Evolutionary conservation across 2,113 vertebrate genomes (phyloP), one percentile per base, ranked within the genome.

Genomic region (Leptosomus discolor): DNA sequence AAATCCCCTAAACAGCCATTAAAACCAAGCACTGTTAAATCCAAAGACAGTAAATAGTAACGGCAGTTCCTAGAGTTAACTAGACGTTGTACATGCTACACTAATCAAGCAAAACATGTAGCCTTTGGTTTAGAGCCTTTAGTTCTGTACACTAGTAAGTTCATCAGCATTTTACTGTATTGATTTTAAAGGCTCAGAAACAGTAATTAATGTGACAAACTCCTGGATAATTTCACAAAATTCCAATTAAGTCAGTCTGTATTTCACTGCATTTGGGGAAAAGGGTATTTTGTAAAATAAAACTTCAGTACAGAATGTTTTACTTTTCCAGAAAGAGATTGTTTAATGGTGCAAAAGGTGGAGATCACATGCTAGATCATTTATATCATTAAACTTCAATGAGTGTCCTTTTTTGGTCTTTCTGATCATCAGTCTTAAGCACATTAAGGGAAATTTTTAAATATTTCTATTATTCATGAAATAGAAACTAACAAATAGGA

Each of bases 11-110:
- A 32, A 81, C 18, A 93, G 77, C 24, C 60, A 70, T 88, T 91
- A 97, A 97, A 93, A 29, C 34, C 36, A 95, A 92, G 39, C 30
- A 26, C 81, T 53, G 46, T 77, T 90, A 91, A 94, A 92, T 78
- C 61, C 1, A 0, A 79, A 64, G 63, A 85, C 73, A 81, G 41
- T 87, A 94, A 91, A 91, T 69, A 81, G 19, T 30, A 75, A 81
- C 6, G 3, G 69, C 65, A 65, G 45, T 29, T 87, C 58, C 27
- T 83, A 79, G 43, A 93, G 20, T 73, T 80, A 92, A 71, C 76
- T 51, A 92, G 54, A 58, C 51, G 43, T 54, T 73, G 85, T 70
- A 46, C 3, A 9, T 77, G 63, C 82, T 78, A 90, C 57, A 56
- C 45, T 50, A 46, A 75, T 43, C 46, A 81, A 68, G 54, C 60